phyloP scores from a whole-genome alignment of 2,113 vertebrate genomes.

The Acanthisitta chloris region DNA sequence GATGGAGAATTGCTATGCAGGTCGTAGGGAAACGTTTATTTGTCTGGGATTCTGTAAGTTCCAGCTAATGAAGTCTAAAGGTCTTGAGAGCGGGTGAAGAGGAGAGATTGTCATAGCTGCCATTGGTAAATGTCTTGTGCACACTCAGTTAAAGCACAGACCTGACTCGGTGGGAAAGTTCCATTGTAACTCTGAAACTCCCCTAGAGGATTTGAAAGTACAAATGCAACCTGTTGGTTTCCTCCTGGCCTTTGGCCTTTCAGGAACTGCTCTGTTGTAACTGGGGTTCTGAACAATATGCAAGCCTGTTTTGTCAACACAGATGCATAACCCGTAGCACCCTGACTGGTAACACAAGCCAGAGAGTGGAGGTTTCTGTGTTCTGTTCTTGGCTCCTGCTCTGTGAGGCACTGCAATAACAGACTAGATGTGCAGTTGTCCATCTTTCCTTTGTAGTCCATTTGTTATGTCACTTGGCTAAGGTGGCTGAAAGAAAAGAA shows the following conservation, averaged over 20 bases:
- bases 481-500: background rate
- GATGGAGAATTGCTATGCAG: background rate
- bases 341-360: background rate
- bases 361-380: background rate
- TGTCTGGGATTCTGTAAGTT: background rate
- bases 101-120: background rate
- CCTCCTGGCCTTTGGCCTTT: slow-evolving; percentile 37
- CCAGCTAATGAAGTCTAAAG: background rate
- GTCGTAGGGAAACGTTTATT: background rate
- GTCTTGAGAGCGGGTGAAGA: background rate
- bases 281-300: background rate
- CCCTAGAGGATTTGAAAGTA: background rate
- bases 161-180: slow-evolving; percentile 16
- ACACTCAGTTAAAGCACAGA: background rate
- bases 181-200: background rate
- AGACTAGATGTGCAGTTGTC: background rate
- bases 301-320: slow-evolving; percentile 42
- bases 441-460: background rate
- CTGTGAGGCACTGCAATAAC: background rate
- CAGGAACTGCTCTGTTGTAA: slow-evolving; percentile 13
- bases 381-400: background rate
- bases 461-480: background rate
- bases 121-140: background rate
- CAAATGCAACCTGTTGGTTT: slow-evolving; percentile 19
- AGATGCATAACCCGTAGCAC: background rate